phyloP scores from a whole-genome alignment of 2,113 vertebrate genomes.

The Bos indicus region DNA sequence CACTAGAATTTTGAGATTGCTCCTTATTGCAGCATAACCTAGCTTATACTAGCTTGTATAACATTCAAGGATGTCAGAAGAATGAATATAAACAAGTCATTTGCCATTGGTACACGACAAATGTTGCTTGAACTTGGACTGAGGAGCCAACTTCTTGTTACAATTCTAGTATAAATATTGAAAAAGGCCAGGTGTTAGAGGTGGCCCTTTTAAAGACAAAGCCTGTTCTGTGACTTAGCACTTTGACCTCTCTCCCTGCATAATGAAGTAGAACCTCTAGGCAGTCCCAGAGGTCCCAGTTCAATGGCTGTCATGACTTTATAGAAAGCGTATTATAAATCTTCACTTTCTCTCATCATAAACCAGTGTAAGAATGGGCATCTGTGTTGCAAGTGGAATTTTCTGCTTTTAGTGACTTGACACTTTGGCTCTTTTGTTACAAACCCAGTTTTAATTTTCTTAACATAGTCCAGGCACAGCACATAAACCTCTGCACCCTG shows the following conservation, averaged over 20 bases:
- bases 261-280: conserved; percentile 36
- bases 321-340: conserved; percentile 75
- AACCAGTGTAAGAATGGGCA: conserved; percentile 76
- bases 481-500: conserved; percentile 75
- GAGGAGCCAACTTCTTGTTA: conserved; percentile 1
- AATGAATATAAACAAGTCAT: neutral
- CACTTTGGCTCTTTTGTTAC: conserved; percentile 76
- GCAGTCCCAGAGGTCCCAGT: conserved; percentile 32
- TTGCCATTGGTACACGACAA: neutral
- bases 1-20: neutral
- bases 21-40: conserved; percentile 1
- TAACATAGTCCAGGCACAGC: conserved; percentile 78
- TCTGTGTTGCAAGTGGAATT: conserved; percentile 74
- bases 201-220: conserved; percentile 39
- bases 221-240: conserved; percentile 36
- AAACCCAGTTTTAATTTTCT: conserved; percentile 80
- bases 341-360: conserved; percentile 78
- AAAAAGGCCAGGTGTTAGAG: conserved; percentile 8
- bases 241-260: neutral
- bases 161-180: conserved; percentile 34
- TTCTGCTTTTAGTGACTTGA: conserved; percentile 79
- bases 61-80: neutral
- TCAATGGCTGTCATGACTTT: conserved; percentile 59
- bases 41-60: neutral
- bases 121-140: neutral